A percentile compares a stretch with the other conserved stretches of the same genome.
Evolutionary conservation across 2,888 invertebrate species (phyloP).

Genomic region (Platycheirus albimanus): DNA sequence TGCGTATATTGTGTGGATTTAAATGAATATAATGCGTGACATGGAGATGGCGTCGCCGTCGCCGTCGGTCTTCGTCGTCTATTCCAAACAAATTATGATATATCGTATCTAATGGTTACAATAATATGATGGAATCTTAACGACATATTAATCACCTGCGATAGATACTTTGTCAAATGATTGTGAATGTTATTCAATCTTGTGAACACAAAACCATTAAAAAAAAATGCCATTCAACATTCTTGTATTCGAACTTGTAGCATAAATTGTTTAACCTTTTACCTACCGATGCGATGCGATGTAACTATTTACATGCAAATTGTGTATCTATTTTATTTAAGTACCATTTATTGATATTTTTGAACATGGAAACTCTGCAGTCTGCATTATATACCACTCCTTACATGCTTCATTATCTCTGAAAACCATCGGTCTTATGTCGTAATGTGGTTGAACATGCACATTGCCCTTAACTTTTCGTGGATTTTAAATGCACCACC

Average conservation of each 20-base stretch:
- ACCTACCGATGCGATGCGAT: not conserved
- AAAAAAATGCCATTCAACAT: constrained; percentile 9
- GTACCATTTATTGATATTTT: constrained; percentile 3
- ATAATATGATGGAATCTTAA: constrained; percentile 29
- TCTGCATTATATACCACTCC: constrained; percentile 18
- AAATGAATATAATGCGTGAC: constrained; percentile 19
- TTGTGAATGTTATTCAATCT: constrained; percentile 5
- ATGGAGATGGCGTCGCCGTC: constrained; percentile 15
- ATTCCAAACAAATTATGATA: constrained; percentile 10
- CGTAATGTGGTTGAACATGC: constrained; percentile 32
- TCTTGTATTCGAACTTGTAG: constrained; percentile 18
- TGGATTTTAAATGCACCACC: constrained; percentile 42
- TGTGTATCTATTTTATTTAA: constrained; percentile 5
- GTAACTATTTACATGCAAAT: constrained; percentile 16
- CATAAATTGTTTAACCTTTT: constrained; percentile 26
- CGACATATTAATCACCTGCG: constrained; percentile 28
- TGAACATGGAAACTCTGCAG: not conserved
- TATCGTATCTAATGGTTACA: constrained; percentile 6
- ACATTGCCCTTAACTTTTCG: constrained; percentile 62
- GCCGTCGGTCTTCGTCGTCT: too few relatives aligned
- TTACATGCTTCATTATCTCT: constrained; percentile 22
- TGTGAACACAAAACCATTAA: constrained; percentile 4
- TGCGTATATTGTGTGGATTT: constrained; percentile 4
- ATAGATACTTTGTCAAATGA: constrained; percentile 2
- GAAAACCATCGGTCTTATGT: constrained; percentile 37